Evolutionary conservation across 2,113 vertebrate species (phyloP).

Genomic region (Apteryx mantelli): DNA sequence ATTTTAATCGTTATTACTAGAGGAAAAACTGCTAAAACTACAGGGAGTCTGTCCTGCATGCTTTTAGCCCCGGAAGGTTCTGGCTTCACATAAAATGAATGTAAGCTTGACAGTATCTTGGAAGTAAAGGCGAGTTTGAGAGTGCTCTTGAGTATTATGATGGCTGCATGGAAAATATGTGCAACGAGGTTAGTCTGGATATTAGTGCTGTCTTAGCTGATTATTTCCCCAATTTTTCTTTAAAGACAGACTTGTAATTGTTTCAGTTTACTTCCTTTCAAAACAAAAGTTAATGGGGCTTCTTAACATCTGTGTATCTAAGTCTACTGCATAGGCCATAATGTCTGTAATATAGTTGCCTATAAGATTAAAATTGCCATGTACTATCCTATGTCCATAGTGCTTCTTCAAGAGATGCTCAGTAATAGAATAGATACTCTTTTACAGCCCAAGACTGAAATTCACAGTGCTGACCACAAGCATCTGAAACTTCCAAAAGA

Average conservation of each 20-base stretch:
- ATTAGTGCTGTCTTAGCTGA: background rate
- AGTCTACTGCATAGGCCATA: background rate
- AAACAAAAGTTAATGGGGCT: background rate
- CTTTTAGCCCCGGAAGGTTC: background rate
- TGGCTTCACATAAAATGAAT: constrained; percentile 14
- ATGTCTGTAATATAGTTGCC: background rate
- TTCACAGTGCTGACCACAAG: background rate
- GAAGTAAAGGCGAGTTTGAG: background rate
- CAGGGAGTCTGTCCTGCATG: background rate
- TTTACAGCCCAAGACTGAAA: background rate
- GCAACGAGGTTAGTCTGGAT: background rate
- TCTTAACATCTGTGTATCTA: background rate
- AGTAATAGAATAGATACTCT: background rate
- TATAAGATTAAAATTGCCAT: background rate
- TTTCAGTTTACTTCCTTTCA: background rate
- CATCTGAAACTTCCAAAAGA: background rate
- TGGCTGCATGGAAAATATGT: background rate
- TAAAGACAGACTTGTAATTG: background rate
- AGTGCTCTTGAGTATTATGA: background rate
- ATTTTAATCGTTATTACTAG: background rate
- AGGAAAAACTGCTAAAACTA: background rate
- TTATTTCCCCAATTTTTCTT: background rate
- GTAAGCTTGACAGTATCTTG: background rate
- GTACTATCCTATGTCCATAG: background rate
- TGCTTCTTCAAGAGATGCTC: background rate